phyloP scores from a whole-genome alignment of 2,797 vertebrate species.

The Picus viridis region DNA sequence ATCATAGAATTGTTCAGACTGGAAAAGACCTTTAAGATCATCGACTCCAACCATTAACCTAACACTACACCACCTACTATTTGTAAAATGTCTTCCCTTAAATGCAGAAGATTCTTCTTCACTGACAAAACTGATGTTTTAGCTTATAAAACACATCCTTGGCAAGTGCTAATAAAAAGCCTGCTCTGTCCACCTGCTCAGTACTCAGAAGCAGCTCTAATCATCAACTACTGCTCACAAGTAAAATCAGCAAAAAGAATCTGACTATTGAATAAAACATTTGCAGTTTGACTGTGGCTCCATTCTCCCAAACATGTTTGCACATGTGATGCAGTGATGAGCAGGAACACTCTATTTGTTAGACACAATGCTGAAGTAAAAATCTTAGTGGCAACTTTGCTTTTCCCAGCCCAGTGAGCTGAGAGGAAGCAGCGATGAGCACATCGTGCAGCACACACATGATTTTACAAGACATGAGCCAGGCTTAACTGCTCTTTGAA shows the following conservation, averaged over 20 bases:
- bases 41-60: too few species aligned
- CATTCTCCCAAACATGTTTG: neutral
- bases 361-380: neutral
- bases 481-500: conserved; percentile 34
- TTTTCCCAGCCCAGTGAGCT: neutral
- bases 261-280: neutral
- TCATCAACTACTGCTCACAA: rapidly evolving
- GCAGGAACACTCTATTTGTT: neutral
- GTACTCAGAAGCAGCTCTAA: neutral
- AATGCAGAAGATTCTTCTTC: neutral
- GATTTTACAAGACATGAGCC: neutral
- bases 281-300: neutral
- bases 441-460: rapidly evolving
- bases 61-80: too few species aligned
- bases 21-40: too few species aligned
- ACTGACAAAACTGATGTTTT: neutral
- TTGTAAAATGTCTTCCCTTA: neutral
- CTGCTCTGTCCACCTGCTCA: neutral
- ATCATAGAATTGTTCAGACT: too few species aligned
- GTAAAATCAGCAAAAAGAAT: neutral
- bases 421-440: neutral
- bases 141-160: neutral
- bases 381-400: neutral
- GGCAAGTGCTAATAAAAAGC: neutral
- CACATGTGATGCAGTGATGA: neutral